A percentile compares a stretch with the other conserved stretches of the same genome.
phyloP scores from a whole-genome alignment of 2,113 vertebrate species.

The Shinisaurus crocodilurus region DNA sequence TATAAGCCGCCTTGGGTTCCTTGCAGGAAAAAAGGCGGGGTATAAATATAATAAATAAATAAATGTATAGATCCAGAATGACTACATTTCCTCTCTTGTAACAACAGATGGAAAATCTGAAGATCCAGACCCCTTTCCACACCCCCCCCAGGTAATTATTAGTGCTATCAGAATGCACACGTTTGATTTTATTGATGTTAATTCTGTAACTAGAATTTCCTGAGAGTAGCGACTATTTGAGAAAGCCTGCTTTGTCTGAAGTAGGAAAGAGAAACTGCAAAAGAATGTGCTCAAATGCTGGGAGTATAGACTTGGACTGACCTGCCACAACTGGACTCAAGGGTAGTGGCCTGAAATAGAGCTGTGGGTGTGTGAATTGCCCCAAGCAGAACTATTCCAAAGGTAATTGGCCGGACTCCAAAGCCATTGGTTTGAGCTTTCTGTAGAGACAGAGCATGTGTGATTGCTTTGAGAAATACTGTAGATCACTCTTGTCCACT shows the following conservation, averaged over 20 bases:
- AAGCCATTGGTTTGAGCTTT: background rate
- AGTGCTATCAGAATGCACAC: too few relatives aligned
- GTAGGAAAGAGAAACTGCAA: background rate
- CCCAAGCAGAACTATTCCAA: background rate
- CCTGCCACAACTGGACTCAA: background rate
- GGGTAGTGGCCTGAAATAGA: conserved; percentile 7
- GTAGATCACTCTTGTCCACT: conserved; percentile 78
- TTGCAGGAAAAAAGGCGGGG: too few relatives aligned
- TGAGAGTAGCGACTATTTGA: background rate
- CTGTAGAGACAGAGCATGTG: background rate
- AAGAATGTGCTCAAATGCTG: background rate
- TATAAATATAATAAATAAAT: background rate
- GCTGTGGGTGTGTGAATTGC: conserved; percentile 5
- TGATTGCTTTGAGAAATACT: conserved; percentile 48
- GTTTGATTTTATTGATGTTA: background rate
- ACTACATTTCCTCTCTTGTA: background rate
- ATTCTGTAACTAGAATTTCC: background rate
- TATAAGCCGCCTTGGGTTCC: too few relatives aligned
- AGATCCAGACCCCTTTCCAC: background rate
- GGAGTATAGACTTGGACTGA: background rate
- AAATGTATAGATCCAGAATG: background rate
- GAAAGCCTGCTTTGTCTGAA: background rate
- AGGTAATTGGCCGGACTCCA: background rate
- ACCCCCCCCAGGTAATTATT: too few relatives aligned
- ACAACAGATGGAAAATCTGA: background rate